Percentiles rank a stretch among this genome's conserved stretches.
Evolutionary conservation across 2,888 invertebrate species (phyloP).

Genomic region (Deilephila elpenor): DNA sequence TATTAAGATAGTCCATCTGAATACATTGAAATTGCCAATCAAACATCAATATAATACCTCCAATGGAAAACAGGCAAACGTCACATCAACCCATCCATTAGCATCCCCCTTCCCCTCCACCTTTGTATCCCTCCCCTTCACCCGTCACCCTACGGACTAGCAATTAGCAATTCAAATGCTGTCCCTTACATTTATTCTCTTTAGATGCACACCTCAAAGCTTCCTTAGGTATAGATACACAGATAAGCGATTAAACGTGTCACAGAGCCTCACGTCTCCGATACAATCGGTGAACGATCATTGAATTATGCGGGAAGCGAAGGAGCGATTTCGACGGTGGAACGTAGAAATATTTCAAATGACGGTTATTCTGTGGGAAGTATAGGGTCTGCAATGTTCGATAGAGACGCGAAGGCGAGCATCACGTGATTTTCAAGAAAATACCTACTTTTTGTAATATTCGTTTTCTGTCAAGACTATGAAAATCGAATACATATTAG

Average conservation of each 20-base stretch:
- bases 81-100: constrained; percentile 1
- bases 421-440: too few species aligned
- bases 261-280: not conserved
- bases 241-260: constrained; percentile 11
- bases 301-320: too few species aligned
- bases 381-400: too few species aligned
- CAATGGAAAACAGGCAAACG: not conserved
- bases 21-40: not conserved
- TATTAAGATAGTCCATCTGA: too few species aligned
- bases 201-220: constrained; percentile 20
- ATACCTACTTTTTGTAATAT: too few species aligned
- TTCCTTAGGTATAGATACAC: not conserved
- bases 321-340: too few species aligned
- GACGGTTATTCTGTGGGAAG: too few species aligned
- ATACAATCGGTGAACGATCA: not conserved
- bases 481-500: too few species aligned
- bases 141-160: constrained; percentile 7
- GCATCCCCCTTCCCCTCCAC: not conserved
- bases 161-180: constrained; percentile 68
- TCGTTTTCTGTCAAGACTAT: too few species aligned
- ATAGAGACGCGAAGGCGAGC: too few species aligned
- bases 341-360: too few species aligned
- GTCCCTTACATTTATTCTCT: constrained; percentile 43
- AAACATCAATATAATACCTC: not conserved
- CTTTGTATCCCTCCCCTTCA: not conserved